phyloP scores from a whole-genome alignment of 2,797 vertebrate species.

The Cynodonichthys magdalenae region DNA sequence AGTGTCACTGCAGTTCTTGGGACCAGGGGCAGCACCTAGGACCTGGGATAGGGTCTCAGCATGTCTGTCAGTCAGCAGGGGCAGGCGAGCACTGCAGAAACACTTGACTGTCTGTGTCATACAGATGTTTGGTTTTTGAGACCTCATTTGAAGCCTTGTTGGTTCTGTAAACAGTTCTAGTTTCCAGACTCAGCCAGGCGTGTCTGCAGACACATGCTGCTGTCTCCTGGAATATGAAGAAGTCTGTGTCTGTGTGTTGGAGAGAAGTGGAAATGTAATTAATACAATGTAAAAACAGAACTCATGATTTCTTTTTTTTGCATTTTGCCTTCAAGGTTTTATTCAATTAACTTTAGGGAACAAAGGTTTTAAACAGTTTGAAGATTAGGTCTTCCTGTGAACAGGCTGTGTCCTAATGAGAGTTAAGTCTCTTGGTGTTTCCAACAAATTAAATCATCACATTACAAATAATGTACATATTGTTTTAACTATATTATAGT shows the following conservation, averaged over 20 bases:
- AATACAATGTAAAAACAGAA: neutral
- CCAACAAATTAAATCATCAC: no score
- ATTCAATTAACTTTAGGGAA: no score
- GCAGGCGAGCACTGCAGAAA: constrained; percentile 61
- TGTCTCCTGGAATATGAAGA: constrained; percentile 7
- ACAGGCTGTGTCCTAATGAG: no score
- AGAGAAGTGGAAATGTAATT: neutral
- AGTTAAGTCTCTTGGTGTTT: no score
- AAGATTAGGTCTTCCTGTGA: no score
- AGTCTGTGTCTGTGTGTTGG: neutral
- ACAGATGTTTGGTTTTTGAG: constrained; percentile 75
- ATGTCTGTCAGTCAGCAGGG: constrained; percentile 79
- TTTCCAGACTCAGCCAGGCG: constrained; percentile 74
- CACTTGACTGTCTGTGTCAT: constrained; percentile 67
- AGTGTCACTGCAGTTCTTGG: no score
- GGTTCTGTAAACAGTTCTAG: constrained; percentile 80
- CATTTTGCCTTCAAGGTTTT: no score
- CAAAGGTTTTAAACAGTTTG: no score
- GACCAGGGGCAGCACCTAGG: neutral
- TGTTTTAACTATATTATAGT: no score
- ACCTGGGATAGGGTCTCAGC: constrained; percentile 44
- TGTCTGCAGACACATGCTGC: constrained; percentile 66
- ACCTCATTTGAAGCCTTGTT: constrained; percentile 77
- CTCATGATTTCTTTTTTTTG: neutral
- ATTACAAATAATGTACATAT: no score